Conservation (phyloP, 2,113 vertebrate genomes). For the Thryonomys swinderianus region DNA sequence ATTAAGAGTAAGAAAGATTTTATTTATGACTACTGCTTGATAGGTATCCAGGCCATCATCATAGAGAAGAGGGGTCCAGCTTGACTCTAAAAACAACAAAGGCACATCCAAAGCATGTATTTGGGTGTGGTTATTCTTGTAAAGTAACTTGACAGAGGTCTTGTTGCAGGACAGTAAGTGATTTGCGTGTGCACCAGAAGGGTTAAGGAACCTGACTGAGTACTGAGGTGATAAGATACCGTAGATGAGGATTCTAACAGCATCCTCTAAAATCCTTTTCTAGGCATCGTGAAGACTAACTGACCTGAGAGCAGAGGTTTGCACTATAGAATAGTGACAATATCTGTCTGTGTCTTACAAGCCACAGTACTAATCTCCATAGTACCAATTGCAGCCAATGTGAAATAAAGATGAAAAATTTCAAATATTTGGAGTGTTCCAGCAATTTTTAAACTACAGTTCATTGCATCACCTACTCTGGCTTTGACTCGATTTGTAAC, state of each 20-base stretch:
- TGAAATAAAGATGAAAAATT: conserved; percentile 2
- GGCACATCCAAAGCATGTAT: neutral
- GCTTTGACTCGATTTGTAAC: neutral
- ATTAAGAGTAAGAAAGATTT: neutral
- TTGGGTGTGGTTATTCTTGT: neutral
- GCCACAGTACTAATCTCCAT: neutral
- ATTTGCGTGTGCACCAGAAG: neutral
- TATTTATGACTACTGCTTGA: neutral
- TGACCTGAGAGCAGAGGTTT: neutral
- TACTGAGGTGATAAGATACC: neutral
- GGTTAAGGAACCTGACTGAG: neutral
- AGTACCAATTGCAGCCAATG: neutral
- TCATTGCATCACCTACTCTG: neutral
- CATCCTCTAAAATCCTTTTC: neutral
- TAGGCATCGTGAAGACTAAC: neutral
- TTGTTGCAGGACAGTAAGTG: neutral
- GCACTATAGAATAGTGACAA: neutral
- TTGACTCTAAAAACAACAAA: neutral
- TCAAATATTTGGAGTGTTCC: neutral
- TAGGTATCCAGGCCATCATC: neutral
- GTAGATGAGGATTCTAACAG: neutral
- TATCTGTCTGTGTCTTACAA: neutral
- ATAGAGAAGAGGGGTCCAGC: neutral
- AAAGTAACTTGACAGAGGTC: neutral
- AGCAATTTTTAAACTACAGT: neutral